A percentile compares a stretch with the other conserved stretches of the same genome.
These are phyloP conservation scores for Oxyteleia sp. DNA, from an alignment of 2,888 invertebrate species.

Conservation along the genomic window DNA sequence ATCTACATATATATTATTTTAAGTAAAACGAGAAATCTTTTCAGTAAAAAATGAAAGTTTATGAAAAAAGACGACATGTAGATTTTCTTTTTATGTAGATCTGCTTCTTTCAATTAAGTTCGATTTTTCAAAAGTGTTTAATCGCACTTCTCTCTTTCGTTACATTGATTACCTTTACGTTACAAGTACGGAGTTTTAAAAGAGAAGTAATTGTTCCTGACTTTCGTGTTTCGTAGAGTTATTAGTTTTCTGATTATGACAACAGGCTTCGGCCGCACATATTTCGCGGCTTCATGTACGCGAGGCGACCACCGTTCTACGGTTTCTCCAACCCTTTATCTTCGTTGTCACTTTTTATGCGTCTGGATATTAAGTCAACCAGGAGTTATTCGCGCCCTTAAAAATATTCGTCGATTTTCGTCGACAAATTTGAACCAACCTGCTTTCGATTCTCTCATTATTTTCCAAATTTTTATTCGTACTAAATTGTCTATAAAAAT, in stretches of 20 bases:
- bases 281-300: slow-evolving; percentile 35
- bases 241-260: slow-evolving; percentile 52
- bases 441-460: too few species aligned
- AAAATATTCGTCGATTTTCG: background rate
- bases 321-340: slow-evolving; percentile 50
- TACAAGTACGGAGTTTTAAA: background rate
- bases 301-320: slow-evolving; percentile 23
- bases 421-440: background rate
- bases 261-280: slow-evolving; percentile 29
- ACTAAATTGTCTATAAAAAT: too few species aligned
- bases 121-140: too few species aligned
- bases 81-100: too few species aligned
- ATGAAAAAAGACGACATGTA: too few species aligned
- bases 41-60: too few species aligned
- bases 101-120: too few species aligned
- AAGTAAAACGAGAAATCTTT: too few species aligned
- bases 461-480: too few species aligned
- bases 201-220: slow-evolving; percentile 44
- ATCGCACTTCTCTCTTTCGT: too few species aligned
- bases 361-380: slow-evolving; percentile 47
- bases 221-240: slow-evolving; percentile 30
- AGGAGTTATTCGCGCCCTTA: slow-evolving; percentile 13
- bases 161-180: background rate
- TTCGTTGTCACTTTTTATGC: slow-evolving; percentile 50
- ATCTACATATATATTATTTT: too few species aligned